Percentiles rank a stretch among this genome's conserved stretches.
phyloP scores from a whole-genome alignment of 2,888 invertebrate genomes.

The Polydrusus pterygomalis region DNA sequence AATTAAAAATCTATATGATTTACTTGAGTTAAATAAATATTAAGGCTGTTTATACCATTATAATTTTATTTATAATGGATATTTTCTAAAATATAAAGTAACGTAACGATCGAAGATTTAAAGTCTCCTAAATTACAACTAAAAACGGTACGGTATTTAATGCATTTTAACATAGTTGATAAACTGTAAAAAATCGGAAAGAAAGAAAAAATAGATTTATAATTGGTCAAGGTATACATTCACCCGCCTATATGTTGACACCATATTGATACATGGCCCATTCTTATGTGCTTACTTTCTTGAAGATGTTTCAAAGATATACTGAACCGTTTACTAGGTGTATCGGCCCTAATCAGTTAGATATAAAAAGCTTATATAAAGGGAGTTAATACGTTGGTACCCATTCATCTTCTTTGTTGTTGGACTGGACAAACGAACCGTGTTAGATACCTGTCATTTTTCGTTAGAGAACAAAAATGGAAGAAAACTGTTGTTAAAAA shows the following conservation, averaged over 20 bases:
- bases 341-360: conserved; percentile 40
- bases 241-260: conserved; percentile 30
- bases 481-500: not conserved
- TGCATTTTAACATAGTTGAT: not conserved
- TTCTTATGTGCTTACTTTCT: conserved; percentile 31
- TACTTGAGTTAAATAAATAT: too few relatives aligned
- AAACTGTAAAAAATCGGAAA: not conserved
- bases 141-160: not conserved
- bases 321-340: conserved; percentile 29
- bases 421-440: conserved; percentile 41
- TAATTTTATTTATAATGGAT: too few relatives aligned
- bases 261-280: conserved; percentile 40
- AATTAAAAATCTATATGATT: too few relatives aligned
- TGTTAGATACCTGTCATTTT: conserved; percentile 34
- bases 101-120: too few relatives aligned
- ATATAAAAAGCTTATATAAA: conserved; percentile 48
- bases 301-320: conserved; percentile 16
- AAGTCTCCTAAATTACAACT: too few relatives aligned
- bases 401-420: conserved; percentile 37
- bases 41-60: too few relatives aligned
- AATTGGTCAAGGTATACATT: conserved; percentile 2
- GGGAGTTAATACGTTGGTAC: conserved; percentile 32
- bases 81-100: too few relatives aligned
- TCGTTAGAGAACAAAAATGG: conserved; percentile 14
- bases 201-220: not conserved